Conservation (phyloP, 2,888 invertebrate species). For the Arctia plantaginis region DNA sequence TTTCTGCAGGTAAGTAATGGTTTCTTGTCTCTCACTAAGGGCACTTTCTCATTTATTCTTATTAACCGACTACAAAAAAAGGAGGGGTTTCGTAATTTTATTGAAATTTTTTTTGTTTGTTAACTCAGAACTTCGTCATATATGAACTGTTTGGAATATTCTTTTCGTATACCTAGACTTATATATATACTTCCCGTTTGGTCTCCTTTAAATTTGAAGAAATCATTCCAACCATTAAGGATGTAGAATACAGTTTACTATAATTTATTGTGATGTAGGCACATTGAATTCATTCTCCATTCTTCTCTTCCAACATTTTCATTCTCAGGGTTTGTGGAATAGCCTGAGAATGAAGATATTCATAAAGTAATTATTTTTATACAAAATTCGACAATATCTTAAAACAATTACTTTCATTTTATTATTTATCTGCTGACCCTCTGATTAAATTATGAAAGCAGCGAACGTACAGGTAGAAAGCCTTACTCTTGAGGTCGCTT, state of each 20-base stretch:
- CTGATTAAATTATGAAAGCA: slow-evolving; percentile 52
- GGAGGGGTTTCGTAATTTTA: background rate
- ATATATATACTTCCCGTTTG: too few species aligned
- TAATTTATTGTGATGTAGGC: too few species aligned
- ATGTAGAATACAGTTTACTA: too few species aligned
- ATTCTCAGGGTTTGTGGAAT: too few species aligned
- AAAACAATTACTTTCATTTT: background rate
- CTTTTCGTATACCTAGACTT: too few species aligned
- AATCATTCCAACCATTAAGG: too few species aligned
- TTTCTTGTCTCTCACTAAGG: background rate
- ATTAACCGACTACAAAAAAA: background rate
- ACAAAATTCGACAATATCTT: background rate
- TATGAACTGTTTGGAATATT: too few species aligned
- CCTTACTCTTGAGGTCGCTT: slow-evolving; percentile 48
- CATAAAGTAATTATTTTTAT: background rate
- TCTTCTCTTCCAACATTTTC: too few species aligned
- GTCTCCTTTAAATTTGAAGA: too few species aligned
- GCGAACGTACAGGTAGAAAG: slow-evolving; percentile 57
- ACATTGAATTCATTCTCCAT: too few species aligned
- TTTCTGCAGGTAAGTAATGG: background rate
- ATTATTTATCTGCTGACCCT: slow-evolving; percentile 49
- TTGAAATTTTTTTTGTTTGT: background rate
- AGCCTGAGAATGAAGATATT: too few species aligned
- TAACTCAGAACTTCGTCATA: too few species aligned
- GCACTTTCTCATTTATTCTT: background rate